Evolutionary conservation across 2,888 invertebrate species (phyloP).

Genomic region (Pristionchus arcanus): DNA sequence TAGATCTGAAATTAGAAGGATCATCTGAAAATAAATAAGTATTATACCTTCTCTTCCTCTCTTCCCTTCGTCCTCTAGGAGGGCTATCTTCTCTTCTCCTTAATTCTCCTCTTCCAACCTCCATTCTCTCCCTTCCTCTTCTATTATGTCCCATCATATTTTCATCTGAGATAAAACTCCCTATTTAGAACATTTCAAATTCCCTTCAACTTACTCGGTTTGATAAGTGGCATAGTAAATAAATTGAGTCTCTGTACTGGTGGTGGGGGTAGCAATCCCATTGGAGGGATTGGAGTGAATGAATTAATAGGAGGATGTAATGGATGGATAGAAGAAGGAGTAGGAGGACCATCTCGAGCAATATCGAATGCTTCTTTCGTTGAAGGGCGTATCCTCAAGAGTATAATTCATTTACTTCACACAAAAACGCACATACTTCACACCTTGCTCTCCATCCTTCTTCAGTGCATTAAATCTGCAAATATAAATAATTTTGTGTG

Average conservation of each 20-base stretch:
- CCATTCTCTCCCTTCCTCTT: neutral
- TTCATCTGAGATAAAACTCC: neutral
- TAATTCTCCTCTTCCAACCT: conserved; percentile 29
- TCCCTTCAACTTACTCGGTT: neutral
- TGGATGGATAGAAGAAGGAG: neutral
- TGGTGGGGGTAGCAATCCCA: neutral
- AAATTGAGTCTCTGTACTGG: neutral
- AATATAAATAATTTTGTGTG: too few species aligned
- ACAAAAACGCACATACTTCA: conserved; percentile 59
- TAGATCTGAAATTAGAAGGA: neutral
- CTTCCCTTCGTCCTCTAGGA: conserved; percentile 52
- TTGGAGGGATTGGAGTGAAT: neutral
- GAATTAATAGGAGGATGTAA: neutral
- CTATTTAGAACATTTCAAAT: too few species aligned
- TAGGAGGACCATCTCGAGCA: conserved; percentile 61
- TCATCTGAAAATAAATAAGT: neutral
- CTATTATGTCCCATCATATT: neutral
- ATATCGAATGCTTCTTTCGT: conserved; percentile 63
- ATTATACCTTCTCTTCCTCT: conserved; percentile 56
- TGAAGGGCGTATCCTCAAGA: conserved; percentile 64
- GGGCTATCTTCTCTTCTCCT: conserved; percentile 52
- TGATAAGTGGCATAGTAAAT: neutral
- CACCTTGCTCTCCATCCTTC: conserved; percentile 70
- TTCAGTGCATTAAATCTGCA: conserved; percentile 58
- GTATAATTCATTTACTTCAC: neutral